Base-by-base conservation (phyloP, 2,888 invertebrate genomes). In the Rhagonycha lutea region DNA sequence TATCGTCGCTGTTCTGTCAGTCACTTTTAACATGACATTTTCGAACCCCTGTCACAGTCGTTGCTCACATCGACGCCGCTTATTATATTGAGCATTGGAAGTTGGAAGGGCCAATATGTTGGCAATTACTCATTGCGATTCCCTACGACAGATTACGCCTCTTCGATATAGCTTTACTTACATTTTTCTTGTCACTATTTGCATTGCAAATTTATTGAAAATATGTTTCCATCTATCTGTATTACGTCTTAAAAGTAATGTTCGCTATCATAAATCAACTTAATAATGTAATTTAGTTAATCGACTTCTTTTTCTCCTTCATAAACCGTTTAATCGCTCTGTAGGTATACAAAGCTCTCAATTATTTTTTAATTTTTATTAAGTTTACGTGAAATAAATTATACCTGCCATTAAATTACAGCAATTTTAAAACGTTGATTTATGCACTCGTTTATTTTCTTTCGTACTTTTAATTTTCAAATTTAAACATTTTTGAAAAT, bases 71-170 rank as follows among this genome's bases (percentile, higher is more conserved):
- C 67, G 78, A 78, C 79, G 74, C 74, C 75, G 72, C 82, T 80
- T 83, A 85, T 85, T 84, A 85, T 85, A 84, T 85, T 81, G 83
- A 81, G 84, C 84, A 83, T 83, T 83, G 83, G 82, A 83, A 83
- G 81, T 80, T 81, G 82, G 84, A 85, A 86, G 85, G 85, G 85
- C 85, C 86, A 86, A 87, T 87, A 86, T 87, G 86, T 86, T 85
- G 82, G 84, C 86, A 85, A 86, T 86, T 86, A 86, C 84, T 86
- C 85, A 86, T 86, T 83, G 60, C 68, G 73, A 76, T 76, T 73
- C 76, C 76, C 76, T 61, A 68, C 73, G 67, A 68, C 70, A 76
- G 76, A 76, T 76, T 76, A 68, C 68, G 68, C 68, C 76, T 73
- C 61, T 60, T 72, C 67, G 28, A 75, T 68, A 68, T 75, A 75